Base-by-base conservation (phyloP, 2,113 vertebrate species). In the Actenoides hombroni region DNA sequence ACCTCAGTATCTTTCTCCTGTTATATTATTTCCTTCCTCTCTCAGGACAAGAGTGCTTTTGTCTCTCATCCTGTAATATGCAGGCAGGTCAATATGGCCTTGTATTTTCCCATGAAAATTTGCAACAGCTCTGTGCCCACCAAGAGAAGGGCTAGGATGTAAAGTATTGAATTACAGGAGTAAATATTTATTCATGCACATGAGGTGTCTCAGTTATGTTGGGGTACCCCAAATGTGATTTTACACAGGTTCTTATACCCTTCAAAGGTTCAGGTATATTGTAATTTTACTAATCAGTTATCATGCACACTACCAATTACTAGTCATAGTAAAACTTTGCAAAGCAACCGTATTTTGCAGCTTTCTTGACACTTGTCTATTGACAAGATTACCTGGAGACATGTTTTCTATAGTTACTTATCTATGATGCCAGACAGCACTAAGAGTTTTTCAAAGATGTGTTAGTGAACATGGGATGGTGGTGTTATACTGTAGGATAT, bases 71-170 rank as follows among this genome's bases (percentile, higher is more conserved):
- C 19, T 77, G 12, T 74, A 61, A 28, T 29, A 64, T 25, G 9
- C 28, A 81, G 5, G 3, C 8, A 18, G 21, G 10, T 53, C 56
- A 51, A 80, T 17, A 17, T 2, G 31, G 19, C 63, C 28, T 71
- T 65, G 5, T 19, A 49, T 14, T 48, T 80, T 40, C 7, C 17
- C 28, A 56, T 0, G 5, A 53, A 67, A 76, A 29, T 35, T 64
- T 1, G 1, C 8, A 74, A 37, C 5, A 64, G 15, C 1, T 5
- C 8, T 1, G 0, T 37, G 31, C 5, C 16, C 37, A 42, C 3
- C 5, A 57, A 29, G 44, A 56, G 33, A 91, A 65, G 20, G 9
- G 2, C 16, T 48, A 70, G 15, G 12, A 15, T 2, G 0, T 4
- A 25, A 85, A 75, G 5, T 65, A 37, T 5, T 48, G 15, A 53